Evolutionary conservation across 2,797 vertebrate genomes (phyloP), one percentile per base, ranked within the genome.

Genomic region (Pseudomugil gertrudae): DNA sequence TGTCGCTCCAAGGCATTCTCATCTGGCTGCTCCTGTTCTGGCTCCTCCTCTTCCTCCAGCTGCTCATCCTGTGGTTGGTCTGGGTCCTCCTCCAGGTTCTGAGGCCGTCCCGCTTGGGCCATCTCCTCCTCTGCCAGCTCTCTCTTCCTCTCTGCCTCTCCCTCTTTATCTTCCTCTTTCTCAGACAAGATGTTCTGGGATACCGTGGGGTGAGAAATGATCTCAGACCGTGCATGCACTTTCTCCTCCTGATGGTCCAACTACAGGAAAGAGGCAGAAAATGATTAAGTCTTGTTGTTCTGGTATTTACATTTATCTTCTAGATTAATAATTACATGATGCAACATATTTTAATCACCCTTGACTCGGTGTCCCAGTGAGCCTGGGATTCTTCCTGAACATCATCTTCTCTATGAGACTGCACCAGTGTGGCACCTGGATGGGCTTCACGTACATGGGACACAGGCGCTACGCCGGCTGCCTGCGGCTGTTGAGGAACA

Each of bases 91-190:
- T 95, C 95, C 33, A 96, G 91, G 47, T 66, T 95, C 73, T 97
- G 94, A 1, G 96, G 95, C 85, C 95, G 94, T 35, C 96, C 97
- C 0, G 95, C 96, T 85, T 98, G 96, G 68, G 96, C 96, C 96
- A 97, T 97, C 55, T 95, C 96, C 77, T 98, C 96, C 86, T 98
- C 96, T 0, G 95, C 96, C 43, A 97, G 93, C 80, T 97, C 96
- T 79, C 93, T 95, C 43, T 87, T 94, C 76, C 87, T 92, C 83
- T 95, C 93, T 0, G 92, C 90, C 60, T 92, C 92, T 30, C 89
- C 91, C 24, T 86, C 89, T 57, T 74, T 40, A 1, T 90, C 92
- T 19, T 88, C 86, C 21, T 87, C 89, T 48, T 80, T 83, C 50
- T 92, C 80, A 6, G 72, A 63, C 50, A 67, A 3, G 1, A 51